Evolutionary conservation across 1,140 invertebrate species (phyloP), one percentile per base, ranked within the genome.

Genomic region (Drosophila biarmipes): DNA sequence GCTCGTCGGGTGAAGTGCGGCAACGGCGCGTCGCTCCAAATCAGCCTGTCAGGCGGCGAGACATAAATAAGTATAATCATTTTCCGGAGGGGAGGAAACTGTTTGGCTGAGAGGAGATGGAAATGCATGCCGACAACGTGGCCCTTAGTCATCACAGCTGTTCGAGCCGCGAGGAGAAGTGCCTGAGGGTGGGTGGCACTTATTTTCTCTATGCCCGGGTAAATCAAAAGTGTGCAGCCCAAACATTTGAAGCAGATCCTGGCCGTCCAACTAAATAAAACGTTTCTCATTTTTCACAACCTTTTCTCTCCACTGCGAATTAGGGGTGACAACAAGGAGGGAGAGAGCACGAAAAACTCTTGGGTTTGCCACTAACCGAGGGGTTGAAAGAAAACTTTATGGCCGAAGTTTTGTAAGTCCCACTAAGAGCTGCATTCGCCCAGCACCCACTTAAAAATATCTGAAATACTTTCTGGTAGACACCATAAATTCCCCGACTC

Each of bases 31-130:
- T 54, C 54, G 46, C 46, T 48, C 68, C 56, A 64, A 74, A 66
- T 61, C 51, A 56, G 67, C 55, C 73, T 81, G 48, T 57, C 76
- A 72, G 54, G 46, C 71, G 71, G 59, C 19, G 63, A 68, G 61
- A 79, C 62, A 79, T 73, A 64, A 85, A 81, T 78, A 71, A 81
- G 78, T 74, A 75, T 55, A 74, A 75, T 78, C 42, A 82, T 78
- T 71, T 64, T 71, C 48, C 52, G 69, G 53, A 76, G 73, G 54
- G 62, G 53, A 54, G 53, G 46, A 75, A 38, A 76, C 51, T 46
- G 53, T 38, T 38, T 51, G 61, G 17, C 51, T 15, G 48, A 52
- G 73, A 46, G 62, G 42, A 59, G 42, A 34, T 64, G 21, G 43
- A 27, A 46, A 46, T 49, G 58, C 69, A 27, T 62, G 40, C 57